Evolutionary conservation across 2,888 invertebrate species (phyloP).

Genomic region (Cosmopolites sordidus): DNA sequence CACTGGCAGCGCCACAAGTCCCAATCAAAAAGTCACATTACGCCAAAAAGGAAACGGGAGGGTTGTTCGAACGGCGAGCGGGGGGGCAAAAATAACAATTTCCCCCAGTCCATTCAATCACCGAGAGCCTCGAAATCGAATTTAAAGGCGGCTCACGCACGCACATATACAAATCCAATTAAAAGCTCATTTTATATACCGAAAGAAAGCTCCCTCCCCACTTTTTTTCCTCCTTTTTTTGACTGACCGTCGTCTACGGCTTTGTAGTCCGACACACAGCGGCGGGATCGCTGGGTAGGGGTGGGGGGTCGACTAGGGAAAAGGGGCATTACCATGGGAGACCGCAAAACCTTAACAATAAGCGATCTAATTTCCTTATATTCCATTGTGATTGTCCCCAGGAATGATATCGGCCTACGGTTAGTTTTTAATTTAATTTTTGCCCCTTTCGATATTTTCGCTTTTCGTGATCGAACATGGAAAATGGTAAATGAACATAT

Average conservation of each 20-base stretch:
- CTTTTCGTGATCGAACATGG: too few species aligned
- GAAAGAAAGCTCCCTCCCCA: slow-evolving; percentile 13
- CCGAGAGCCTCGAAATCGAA: slow-evolving; percentile 28
- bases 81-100: slow-evolving; percentile 41
- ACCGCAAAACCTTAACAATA: too few species aligned
- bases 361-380: too few species aligned
- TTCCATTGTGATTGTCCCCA: too few species aligned
- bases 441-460: too few species aligned
- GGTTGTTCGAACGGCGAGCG: neutral
- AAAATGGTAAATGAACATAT: too few species aligned
- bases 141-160: slow-evolving; percentile 34
- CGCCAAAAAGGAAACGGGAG: slow-evolving; percentile 4
- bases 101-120: slow-evolving; percentile 45
- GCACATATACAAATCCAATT: slow-evolving; percentile 49
- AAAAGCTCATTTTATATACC: slow-evolving; percentile 43
- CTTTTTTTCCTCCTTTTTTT: slow-evolving; percentile 1
- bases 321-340: too few species aligned
- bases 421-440: too few species aligned
- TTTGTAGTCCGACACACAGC: too few species aligned
- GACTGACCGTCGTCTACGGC: neutral
- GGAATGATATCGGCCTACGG: too few species aligned
- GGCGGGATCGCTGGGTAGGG: too few species aligned
- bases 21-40: slow-evolving; percentile 12
- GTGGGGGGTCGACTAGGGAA: too few species aligned
- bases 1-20: neutral